Percentiles rank a stretch among this genome's conserved stretches.
Conservation (phyloP, 2,797 vertebrate genomes). For the Chrosomus eos region DNA sequence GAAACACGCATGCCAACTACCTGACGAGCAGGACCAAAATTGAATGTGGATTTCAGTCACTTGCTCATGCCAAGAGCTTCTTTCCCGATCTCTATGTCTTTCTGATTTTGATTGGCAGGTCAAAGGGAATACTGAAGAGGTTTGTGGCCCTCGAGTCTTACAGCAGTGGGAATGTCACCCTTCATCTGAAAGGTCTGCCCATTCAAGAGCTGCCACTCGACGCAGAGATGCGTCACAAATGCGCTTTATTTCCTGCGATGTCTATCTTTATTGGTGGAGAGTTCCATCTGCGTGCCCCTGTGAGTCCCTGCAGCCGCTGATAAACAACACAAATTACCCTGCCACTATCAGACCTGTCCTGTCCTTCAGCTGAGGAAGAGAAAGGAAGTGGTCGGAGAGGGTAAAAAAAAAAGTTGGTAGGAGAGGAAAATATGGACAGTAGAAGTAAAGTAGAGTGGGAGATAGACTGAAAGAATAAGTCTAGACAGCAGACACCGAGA, state of each 20-base stretch:
- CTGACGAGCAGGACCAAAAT: not conserved
- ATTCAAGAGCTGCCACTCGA: constrained; percentile 17
- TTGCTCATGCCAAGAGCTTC: not conserved
- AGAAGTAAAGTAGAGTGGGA: constrained; percentile 41
- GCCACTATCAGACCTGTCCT: constrained; percentile 26
- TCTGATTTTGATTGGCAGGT: constrained; percentile 31
- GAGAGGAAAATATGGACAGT: constrained; percentile 65
- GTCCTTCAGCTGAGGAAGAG: not conserved
- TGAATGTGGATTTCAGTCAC: constrained; percentile 13
- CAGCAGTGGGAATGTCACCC: constrained; percentile 35
- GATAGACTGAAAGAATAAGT: not conserved
- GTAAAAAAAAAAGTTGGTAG: constrained; percentile 35
- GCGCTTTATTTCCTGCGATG: constrained; percentile 66
- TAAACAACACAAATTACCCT: constrained; percentile 52
- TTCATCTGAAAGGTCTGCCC: constrained; percentile 44
- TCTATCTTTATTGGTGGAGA: constrained; percentile 77
- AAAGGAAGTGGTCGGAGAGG: not conserved
- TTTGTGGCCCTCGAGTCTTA: constrained; percentile 23
- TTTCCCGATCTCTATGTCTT: not conserved
- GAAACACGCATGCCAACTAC: not conserved
- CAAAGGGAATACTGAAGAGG: constrained; percentile 18
- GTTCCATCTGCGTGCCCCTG: constrained; percentile 26
- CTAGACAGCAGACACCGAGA: not conserved
- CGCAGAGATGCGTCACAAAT: constrained; percentile 55
- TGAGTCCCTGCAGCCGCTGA: constrained; percentile 24